Base-by-base conservation (phyloP, 2,113 vertebrate species). In the Uropsilus gracilis region DNA sequence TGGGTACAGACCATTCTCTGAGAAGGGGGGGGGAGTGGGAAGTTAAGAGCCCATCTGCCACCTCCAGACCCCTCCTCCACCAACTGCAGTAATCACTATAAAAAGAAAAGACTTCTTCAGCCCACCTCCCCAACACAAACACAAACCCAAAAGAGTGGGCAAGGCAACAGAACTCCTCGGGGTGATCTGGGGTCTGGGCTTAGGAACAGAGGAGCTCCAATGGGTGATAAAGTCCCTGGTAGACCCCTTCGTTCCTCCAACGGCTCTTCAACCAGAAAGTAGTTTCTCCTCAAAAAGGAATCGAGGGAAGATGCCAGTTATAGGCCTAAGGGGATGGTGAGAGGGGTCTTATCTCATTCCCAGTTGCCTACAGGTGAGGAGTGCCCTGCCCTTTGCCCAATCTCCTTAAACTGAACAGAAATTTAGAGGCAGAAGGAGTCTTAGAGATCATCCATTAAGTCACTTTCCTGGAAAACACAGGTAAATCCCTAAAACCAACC, bases 1-100 rank as follows among this genome's bases (percentile, higher is more conserved):
- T 82, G 92, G 89, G 95, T 95, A 97, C 97, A 97, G 93, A 96
- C 93, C 89, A 97, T 97, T 96, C 89, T 89, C 95, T 71, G 59
- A 50, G 91, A 84, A 90, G 37, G 64, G 59, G 68, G 89, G 34
- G 37, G 57, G 26, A 28, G 55, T 55, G 44, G 57, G 81, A 46
- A 91, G 64, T 73, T 71, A 63, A 42, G 61, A 93, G 71, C 61
- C 83, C 87, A 91, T 93, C 94, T 93, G 95, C 89, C 66, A 91
- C 64, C 86, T 66, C 86, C 48, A 92, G 89, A 48, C 78, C 91
- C 66, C 46, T 89, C 82, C 91, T 91, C 78, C 94, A 92, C 64
- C 42, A 81, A 34, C 3, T 72, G 61, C 64, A 57, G 59, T 63
- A 61, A 94, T 81, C 66, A 81, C 71, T 90, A 86, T 91, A 73